A percentile compares a stretch with the other conserved stretches of the same genome.
These are phyloP conservation scores for Hylomyscus alleni DNA, from an alignment of 2,797 vertebrate genomes.

Conservation along the genomic window DNA sequence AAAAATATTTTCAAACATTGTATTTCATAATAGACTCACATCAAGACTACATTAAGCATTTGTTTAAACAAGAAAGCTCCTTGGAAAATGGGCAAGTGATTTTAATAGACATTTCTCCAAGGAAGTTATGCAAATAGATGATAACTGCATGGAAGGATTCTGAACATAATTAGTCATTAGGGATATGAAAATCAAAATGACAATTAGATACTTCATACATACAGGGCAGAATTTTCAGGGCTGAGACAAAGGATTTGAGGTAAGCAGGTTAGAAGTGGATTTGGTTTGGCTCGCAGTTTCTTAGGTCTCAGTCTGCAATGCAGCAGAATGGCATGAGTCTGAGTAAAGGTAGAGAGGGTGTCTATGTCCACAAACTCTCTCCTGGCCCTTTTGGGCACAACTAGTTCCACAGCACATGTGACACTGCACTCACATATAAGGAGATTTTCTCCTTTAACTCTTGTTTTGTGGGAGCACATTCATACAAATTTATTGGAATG, in stretches of 20 bases:
- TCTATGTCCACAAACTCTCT: neutral
- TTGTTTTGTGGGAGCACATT: neutral
- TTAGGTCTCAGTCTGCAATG: neutral
- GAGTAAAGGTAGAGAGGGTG: fast-evolving
- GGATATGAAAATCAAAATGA: conserved; percentile 49
- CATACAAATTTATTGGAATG: neutral
- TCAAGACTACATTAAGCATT: neutral
- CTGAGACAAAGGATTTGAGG: neutral
- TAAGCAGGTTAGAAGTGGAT: neutral
- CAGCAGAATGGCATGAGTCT: too few relatives aligned
- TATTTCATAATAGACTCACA: neutral
- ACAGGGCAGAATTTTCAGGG: neutral
- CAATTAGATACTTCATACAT: neutral
- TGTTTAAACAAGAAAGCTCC: neutral
- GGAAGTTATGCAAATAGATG: neutral
- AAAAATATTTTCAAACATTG: conserved; percentile 42
- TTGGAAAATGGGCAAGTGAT: conserved; percentile 23
- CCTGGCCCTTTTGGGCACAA: neutral
- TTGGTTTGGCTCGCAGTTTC: neutral
- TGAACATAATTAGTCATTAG: conserved; percentile 42
- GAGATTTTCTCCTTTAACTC: neutral
- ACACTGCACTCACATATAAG: neutral
- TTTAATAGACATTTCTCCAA: conserved; percentile 45
- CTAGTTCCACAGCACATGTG: neutral
- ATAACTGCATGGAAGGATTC: conserved; percentile 23